Percentiles rank a stretch among this genome's conserved stretches.
Conservation (phyloP, 2,113 vertebrate species). For the Empidonax alnorum region DNA sequence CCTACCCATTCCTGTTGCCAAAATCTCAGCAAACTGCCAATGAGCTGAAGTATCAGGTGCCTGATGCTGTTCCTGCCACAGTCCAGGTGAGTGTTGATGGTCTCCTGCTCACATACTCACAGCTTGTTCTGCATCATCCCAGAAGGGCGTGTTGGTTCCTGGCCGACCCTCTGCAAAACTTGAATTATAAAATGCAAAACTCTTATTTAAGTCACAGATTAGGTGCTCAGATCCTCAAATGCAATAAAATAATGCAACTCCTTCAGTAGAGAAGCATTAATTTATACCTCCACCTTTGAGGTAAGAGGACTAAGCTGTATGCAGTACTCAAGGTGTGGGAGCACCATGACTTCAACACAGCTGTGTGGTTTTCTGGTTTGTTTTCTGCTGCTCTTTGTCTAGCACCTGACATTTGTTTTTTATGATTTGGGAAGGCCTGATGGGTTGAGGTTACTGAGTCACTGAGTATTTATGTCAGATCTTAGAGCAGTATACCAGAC, state of each 20-base stretch:
- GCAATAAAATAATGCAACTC: neutral
- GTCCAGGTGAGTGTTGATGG: conserved; percentile 83
- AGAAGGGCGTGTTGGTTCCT: neutral
- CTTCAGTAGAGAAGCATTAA: neutral
- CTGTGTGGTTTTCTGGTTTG: neutral
- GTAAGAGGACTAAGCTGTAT: neutral
- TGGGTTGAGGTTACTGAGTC: neutral
- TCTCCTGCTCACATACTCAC: neutral
- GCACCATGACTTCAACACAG: neutral
- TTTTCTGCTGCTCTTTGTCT: neutral
- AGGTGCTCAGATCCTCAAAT: neutral
- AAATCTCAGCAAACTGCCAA: conserved; percentile 89
- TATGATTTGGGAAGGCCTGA: neutral
- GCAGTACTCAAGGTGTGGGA: neutral
- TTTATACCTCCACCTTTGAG: neutral
- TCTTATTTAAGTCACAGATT: neutral
- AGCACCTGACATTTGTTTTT: neutral
- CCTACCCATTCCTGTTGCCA: conserved; percentile 91
- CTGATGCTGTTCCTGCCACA: conserved; percentile 76
- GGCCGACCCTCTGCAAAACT: neutral
- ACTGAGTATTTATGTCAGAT: neutral
- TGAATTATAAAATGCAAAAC: neutral
- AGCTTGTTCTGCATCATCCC: neutral
- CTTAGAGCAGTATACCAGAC: neutral
- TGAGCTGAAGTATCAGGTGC: conserved; percentile 86